Percentiles rank a stretch among this genome's conserved stretches.
Evolutionary conservation across 37 sponge, comb jelly and placozoan species (phyloP).

Genomic region (Chondrilla cf. caribensis): DNA sequence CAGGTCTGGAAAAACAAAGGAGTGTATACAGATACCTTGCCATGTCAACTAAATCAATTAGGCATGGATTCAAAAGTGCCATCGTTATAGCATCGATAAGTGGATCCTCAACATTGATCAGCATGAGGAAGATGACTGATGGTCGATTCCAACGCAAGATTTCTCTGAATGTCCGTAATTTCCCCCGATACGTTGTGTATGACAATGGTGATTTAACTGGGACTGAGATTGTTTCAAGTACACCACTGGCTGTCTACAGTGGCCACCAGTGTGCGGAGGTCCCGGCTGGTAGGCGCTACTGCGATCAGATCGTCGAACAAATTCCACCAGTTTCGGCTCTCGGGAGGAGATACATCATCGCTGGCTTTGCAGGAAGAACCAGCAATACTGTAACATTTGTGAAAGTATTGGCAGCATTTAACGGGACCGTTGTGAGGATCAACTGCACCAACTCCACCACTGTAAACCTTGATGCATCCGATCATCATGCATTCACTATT

Average conservation of each 20-base stretch:
- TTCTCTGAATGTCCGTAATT: no score
- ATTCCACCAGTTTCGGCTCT: slow-evolving; percentile 1
- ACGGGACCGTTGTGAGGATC: background rate
- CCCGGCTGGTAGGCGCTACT: background rate
- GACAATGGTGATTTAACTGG: background rate
- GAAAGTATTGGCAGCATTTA: background rate
- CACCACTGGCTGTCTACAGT: background rate
- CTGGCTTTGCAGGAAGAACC: background rate
- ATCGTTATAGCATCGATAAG: no score
- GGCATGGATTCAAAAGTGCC: no score
- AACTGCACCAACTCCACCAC: background rate
- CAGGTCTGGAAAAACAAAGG: no score
- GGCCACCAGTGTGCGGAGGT: background rate
- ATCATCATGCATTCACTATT: background rate
- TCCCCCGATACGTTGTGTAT: no score
- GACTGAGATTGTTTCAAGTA: background rate
- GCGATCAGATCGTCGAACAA: background rate
- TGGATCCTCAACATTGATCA: no score
- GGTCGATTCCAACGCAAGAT: no score
- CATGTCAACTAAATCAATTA: no score
- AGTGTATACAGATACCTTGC: no score
- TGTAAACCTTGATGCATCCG: background rate
- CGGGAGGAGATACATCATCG: background rate
- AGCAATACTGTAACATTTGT: background rate
- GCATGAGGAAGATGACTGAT: no score